Evolutionary conservation across 2,888 invertebrate species (phyloP).

Genomic region (Pachliopta kotzebuea): DNA sequence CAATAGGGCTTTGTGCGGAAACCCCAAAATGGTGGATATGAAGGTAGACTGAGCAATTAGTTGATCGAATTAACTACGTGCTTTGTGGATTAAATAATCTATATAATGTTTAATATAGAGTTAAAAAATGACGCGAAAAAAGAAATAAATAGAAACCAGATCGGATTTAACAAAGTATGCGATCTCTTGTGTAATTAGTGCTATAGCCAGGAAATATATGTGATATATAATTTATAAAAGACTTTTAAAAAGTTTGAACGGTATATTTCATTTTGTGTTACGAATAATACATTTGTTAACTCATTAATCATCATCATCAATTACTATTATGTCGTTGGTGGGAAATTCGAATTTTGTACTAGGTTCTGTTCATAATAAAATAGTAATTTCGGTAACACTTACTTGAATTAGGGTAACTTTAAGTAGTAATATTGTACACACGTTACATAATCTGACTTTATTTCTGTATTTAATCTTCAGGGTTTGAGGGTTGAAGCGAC

Average conservation of each 20-base stretch:
- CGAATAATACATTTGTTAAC: too few species aligned
- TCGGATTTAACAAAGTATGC: too few species aligned
- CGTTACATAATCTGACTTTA: constrained; percentile 8
- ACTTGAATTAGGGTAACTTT: not conserved
- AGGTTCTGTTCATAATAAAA: constrained; percentile 4
- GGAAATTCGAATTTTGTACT: constrained; percentile 10
- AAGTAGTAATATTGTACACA: not conserved
- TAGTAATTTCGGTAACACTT: not conserved
- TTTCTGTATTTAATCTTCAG: constrained; percentile 2
- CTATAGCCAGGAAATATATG: too few species aligned
- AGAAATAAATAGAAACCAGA: too few species aligned
- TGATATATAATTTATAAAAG: too few species aligned
- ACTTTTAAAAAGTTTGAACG: too few species aligned
- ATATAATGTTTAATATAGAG: too few species aligned
- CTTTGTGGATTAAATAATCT: constrained; percentile 6
- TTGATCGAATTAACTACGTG: constrained; percentile 49
- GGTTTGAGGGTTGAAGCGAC: too few species aligned
- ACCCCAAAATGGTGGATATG: constrained; percentile 57
- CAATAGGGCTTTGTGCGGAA: constrained; percentile 40
- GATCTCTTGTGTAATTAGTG: too few species aligned
- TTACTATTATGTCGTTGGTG: not conserved
- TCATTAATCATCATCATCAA: not conserved
- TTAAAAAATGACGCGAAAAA: too few species aligned
- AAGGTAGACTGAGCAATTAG: constrained; percentile 67
- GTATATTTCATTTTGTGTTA: too few species aligned